These are phyloP conservation scores for Montipora sp. DNA, from an alignment of 64 coral and sea anemone species.

Conservation along the genomic window DNA sequence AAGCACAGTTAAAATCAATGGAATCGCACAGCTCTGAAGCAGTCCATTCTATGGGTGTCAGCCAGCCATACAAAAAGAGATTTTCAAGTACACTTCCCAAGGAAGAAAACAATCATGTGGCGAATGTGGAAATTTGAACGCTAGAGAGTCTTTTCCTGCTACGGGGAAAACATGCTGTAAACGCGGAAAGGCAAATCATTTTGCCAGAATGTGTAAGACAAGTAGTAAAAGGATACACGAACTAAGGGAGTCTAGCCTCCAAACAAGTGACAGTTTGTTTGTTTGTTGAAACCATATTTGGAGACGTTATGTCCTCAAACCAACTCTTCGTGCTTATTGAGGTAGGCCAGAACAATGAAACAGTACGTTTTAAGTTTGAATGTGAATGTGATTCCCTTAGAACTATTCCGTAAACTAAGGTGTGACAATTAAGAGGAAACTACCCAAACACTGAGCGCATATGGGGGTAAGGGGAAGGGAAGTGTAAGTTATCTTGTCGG, in stretches of 20 bases:
- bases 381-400: background rate
- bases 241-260: background rate
- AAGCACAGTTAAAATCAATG: conserved; percentile 35
- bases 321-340: background rate
- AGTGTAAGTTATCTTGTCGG: background rate
- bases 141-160: background rate
- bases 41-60: background rate
- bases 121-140: background rate
- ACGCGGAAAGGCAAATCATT: conserved; percentile 34
- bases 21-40: no score
- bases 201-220: conserved; percentile 34
- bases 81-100: no score
- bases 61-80: background rate
- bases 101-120: background rate
- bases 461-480: background rate
- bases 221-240: conserved; percentile 10
- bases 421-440: background rate
- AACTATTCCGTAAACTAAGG: background rate
- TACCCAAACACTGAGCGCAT: no score
- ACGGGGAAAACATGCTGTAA: conserved; percentile 46
- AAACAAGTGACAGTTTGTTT: background rate
- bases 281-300: background rate
- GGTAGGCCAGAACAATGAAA: background rate
- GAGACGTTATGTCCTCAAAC: background rate
- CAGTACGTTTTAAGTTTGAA: conserved; percentile 1